Evolutionary conservation across 2,113 vertebrate genomes (phyloP).

Genomic region (Origma solitaria): DNA sequence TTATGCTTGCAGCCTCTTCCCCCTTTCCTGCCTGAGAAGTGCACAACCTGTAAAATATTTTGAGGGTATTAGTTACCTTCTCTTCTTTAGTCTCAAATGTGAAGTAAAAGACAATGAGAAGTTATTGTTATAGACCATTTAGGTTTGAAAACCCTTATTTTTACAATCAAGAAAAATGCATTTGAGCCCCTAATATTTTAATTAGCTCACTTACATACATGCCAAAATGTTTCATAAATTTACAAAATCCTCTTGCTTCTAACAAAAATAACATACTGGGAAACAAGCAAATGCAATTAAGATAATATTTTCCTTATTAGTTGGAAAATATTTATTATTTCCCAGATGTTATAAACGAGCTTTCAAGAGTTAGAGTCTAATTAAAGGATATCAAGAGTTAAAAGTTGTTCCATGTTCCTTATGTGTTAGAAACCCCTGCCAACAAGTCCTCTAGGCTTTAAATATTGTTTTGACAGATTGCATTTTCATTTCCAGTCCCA

Average conservation of each 20-base stretch:
- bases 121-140: neutral
- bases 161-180: slow-evolving; percentile 21
- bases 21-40: neutral
- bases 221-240: neutral
- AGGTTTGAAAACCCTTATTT: neutral
- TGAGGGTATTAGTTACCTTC: neutral
- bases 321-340: neutral
- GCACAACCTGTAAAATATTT: neutral
- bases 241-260: neutral
- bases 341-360: neutral
- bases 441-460: slow-evolving; percentile 89
- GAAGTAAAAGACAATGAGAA: neutral
- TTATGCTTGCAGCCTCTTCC: neutral
- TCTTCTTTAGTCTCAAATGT: neutral
- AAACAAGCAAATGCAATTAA: neutral
- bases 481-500: slow-evolving; percentile 78
- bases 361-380: slow-evolving; percentile 47
- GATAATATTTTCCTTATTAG: neutral
- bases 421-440: slow-evolving; percentile 80
- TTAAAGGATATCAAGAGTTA: slow-evolving; percentile 87
- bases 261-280: neutral
- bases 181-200: neutral
- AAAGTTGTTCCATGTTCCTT: slow-evolving; percentile 81
- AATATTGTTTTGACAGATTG: slow-evolving; percentile 90
- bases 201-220: slow-evolving; percentile 27